Evolutionary conservation across 2,888 invertebrate genomes (phyloP), one percentile per base, ranked within the genome.

Genomic region (Meteorus colon): DNA sequence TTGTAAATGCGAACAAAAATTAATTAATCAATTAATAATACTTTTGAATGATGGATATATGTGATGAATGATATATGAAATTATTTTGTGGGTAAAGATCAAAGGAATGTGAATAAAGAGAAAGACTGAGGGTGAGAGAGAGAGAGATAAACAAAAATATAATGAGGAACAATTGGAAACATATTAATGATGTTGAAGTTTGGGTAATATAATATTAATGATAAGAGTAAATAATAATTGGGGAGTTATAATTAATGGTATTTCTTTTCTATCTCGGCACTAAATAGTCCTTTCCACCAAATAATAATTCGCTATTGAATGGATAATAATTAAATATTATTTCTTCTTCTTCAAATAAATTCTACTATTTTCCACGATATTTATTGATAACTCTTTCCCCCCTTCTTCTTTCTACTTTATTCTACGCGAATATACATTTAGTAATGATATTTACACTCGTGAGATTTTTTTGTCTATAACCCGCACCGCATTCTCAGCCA

Each of bases 371-470:
- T 4, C 37, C 41, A 19, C 12, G 34, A 37, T 34, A 65, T 24
- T 19, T 37, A 37, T 19, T 34, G 16, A 63, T 10, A 34, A 2
- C n/a, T 65, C 65, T 65, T 34, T 65, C 10, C 12, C 8, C 3
- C 5, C 37, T n/a, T 5, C 19, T n/a, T 12, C 65, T n/a, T 63
- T 65, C 27, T n/a, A 19, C 19, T n/a, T 12, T 70, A 29, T 63
- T 65, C 27, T 48, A 48, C 62, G 45, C 34, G n/a, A 27, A 59
- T 72, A 8, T 41, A 66, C 66, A 48, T 31, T 48, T 68, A 73
- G 68, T 41, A 73, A 59, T 73, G 48, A 65, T 68, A 76, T 73
- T 72, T 72, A 73, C 72, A 76, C 12, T 70, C 48, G 24, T 67
- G 34, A 51, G 31, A 59, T 74, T 68, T 27, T n/a, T 72, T 67